Base-by-base conservation (phyloP, 2,797 vertebrate genomes). In the Ciconia nigra region DNA sequence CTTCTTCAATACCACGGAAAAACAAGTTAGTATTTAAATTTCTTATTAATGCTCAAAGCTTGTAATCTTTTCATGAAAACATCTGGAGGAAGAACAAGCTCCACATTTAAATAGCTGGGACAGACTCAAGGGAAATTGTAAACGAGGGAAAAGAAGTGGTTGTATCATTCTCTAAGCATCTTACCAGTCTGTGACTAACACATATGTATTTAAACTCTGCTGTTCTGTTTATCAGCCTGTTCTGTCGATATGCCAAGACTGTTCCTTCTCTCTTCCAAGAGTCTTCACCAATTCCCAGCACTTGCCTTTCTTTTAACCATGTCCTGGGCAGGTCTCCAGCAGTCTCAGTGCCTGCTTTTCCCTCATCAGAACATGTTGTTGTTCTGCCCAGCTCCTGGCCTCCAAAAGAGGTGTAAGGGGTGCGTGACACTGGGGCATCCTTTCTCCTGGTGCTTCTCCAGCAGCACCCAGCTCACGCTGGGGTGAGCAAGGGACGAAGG, bases 381-480 rank as follows among this genome's bases (percentile, higher is more conserved):
- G 12, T 31, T 65, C 62, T 76, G 52, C 49, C 26, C 37, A 73
- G 49, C 55, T 86, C 52, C 61, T 39, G 58, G 16, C n/a, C 54
- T 67, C 62, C 39, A 39, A 33, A 74, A 49, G 35, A 54, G 57
- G 15, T 41, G 35, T 21, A 29, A 51, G 14, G 29, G 8, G 5
- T 39, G 31, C 11, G 37, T 44, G 37, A 41, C 46, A 6, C 19
- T 4, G 7, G 28, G 13, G 13, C 35, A 66, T 54, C 62, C 39
- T 57, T 85, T 21, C 62, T 70, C 61, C n/a, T 25, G 59, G 19
- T 49, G 33, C 49, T 63, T 42, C 52, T 62, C 61, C 42, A 35
- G 61, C 41, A 65, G 46, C 41, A 42, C 12, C 15, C 1, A 2
- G 42, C 54, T 78, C 77, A 39, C 0, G 0, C 70, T 1, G 1